Conservation (phyloP, 1,140 invertebrate genomes). For the Zaprionus tsacasi region DNA sequence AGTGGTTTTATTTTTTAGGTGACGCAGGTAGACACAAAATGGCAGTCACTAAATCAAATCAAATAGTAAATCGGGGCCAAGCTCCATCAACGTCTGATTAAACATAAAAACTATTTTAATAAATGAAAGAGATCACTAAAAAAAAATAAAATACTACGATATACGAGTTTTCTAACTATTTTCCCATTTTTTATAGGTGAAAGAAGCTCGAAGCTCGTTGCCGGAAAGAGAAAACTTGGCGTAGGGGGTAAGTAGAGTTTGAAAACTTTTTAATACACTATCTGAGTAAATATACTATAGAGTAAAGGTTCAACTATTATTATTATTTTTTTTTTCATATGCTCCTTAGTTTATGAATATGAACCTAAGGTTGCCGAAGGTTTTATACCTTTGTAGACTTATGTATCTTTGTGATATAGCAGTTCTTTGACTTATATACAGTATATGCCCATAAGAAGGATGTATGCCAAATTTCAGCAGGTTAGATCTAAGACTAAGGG, state of each 20-base stretch:
- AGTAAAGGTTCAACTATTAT: too few relatives aligned
- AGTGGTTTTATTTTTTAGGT: not conserved
- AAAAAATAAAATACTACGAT: slow-evolving; percentile 23
- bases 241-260: not conserved
- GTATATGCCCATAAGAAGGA: too few relatives aligned
- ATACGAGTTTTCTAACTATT: slow-evolving; percentile 23
- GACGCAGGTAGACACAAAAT: slow-evolving; percentile 58
- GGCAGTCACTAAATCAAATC: slow-evolving; percentile 79
- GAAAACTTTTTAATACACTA: not conserved
- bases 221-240: slow-evolving; percentile 42
- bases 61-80: not conserved
- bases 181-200: not conserved
- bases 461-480: too few relatives aligned
- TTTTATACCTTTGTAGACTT: too few relatives aligned
- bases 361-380: too few relatives aligned
- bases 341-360: too few relatives aligned
- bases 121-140: slow-evolving; percentile 66
- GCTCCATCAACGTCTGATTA: slow-evolving; percentile 65
- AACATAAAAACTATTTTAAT: slow-evolving; percentile 67
- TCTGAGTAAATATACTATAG: not conserved
- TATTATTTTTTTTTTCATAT: too few relatives aligned
- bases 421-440: too few relatives aligned
- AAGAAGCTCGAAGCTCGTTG: slow-evolving; percentile 23
- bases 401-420: too few relatives aligned
- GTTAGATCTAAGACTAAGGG: too few relatives aligned